These are phyloP conservation scores for Gulo gulo DNA, from an alignment of 2,113 vertebrate genomes.

Conservation along the genomic window DNA sequence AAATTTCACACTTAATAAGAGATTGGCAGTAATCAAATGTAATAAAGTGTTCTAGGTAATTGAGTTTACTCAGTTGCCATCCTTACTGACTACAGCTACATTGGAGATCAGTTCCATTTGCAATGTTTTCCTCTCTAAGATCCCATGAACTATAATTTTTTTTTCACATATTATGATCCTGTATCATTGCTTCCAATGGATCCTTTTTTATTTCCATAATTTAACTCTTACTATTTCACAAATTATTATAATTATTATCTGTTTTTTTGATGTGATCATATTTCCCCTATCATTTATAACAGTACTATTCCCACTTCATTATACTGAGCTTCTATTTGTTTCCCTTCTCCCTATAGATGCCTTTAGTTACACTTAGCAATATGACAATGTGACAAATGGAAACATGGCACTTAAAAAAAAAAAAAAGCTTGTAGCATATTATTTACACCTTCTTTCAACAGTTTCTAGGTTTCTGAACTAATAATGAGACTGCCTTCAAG, in stretches of 20 bases:
- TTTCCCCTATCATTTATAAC: not conserved
- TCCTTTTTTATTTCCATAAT: not conserved
- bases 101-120: not conserved
- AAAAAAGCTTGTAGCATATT: not conserved
- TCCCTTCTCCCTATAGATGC: not conserved
- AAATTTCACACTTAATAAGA: not conserved
- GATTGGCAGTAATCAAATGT: not conserved
- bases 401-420: not conserved
- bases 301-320: not conserved
- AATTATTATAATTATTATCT: not conserved
- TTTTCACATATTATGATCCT: not conserved
- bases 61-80: not conserved
- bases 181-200: not conserved
- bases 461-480: not conserved
- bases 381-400: not conserved
- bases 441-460: not conserved
- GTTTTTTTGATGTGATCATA: not conserved
- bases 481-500: not conserved
- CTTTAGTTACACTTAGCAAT: not conserved
- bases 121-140: not conserved
- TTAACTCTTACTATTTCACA: not conserved
- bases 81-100: not conserved
- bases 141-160: not conserved
- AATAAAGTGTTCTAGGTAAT: not conserved
- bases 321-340: not conserved